A percentile compares a stretch with the other conserved stretches of the same genome.
phyloP scores from a whole-genome alignment of 2,797 vertebrate species.

The Platalea minor region DNA sequence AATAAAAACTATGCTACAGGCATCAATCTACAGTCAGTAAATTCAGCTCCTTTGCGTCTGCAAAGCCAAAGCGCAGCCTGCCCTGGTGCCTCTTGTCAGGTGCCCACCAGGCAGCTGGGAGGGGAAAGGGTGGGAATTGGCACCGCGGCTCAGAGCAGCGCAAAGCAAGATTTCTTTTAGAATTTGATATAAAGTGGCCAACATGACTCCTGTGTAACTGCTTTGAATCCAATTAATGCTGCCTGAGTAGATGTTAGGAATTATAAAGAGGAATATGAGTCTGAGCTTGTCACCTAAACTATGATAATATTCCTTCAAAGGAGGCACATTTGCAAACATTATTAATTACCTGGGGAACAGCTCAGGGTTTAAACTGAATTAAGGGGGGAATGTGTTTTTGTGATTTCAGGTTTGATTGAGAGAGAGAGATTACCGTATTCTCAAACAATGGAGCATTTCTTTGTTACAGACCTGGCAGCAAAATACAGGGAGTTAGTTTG shows the following conservation, averaged over 20 bases:
- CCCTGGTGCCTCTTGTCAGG: background rate
- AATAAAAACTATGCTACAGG: background rate
- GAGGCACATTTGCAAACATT: slow-evolving; percentile 10
- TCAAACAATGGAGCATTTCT: background rate
- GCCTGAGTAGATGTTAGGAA: slow-evolving; percentile 32
- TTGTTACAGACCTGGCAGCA: slow-evolving; percentile 5
- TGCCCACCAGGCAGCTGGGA: fast-evolving
- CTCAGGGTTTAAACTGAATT: slow-evolving; percentile 12
- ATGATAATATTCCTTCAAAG: slow-evolving; percentile 18
- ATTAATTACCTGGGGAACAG: slow-evolving; percentile 16
- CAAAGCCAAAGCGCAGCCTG: background rate
- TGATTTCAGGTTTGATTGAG: background rate
- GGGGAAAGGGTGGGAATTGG: background rate
- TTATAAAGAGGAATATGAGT: slow-evolving; percentile 32
- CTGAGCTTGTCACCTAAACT: slow-evolving; percentile 11
- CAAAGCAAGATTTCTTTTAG: background rate
- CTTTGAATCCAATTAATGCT: slow-evolving; percentile 47
- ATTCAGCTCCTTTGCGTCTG: background rate
- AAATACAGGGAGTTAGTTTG: background rate
- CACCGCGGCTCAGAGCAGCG: fast-evolving
- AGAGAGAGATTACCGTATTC: background rate
- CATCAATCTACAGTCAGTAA: background rate
- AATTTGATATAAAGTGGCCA: slow-evolving; percentile 36
- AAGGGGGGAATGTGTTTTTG: background rate
- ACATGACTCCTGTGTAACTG: slow-evolving; percentile 18